phyloP scores from a whole-genome alignment of 2,113 vertebrate genomes.

The Mus spicilegus region DNA sequence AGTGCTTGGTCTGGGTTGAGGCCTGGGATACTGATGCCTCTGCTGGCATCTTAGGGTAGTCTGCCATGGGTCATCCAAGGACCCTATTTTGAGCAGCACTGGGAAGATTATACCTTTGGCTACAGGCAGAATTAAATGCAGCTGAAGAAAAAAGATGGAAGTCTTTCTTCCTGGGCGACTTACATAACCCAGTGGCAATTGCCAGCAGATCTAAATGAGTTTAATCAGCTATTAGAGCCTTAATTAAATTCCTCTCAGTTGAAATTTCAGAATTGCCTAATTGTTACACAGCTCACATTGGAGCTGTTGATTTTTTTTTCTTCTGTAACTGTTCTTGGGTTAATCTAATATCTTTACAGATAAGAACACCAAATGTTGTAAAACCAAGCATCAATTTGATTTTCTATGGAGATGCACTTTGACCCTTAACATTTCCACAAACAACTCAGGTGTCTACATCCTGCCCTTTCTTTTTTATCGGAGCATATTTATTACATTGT shows the following conservation, averaged over 20 bases:
- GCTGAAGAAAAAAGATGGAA: neutral
- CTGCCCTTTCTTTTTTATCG: neutral
- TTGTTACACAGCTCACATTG: slow-evolving; percentile 76
- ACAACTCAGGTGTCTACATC: neutral
- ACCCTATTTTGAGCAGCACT: neutral
- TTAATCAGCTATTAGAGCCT: slow-evolving; percentile 81
- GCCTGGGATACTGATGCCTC: neutral
- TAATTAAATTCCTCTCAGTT: slow-evolving; percentile 83
- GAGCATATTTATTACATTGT: neutral
- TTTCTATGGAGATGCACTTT: neutral
- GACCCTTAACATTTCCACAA: neutral
- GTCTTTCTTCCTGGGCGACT: slow-evolving; percentile 69
- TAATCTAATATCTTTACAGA: slow-evolving; percentile 63
- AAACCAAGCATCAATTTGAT: neutral
- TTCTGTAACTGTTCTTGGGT: slow-evolving; percentile 53
- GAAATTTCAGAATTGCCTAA: slow-evolving; percentile 82
- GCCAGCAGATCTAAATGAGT: slow-evolving; percentile 76
- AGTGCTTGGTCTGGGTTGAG: neutral
- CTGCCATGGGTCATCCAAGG: neutral
- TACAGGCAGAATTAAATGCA: slow-evolving; percentile 13
- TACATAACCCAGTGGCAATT: slow-evolving; percentile 75
- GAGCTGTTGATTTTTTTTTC: slow-evolving; percentile 51
- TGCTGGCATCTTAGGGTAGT: neutral
- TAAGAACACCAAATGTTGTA: neutral
- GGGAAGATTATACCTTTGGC: neutral